Conservation (phyloP, 2,888 invertebrate genomes). For the Lasioglossum zephyrum region DNA sequence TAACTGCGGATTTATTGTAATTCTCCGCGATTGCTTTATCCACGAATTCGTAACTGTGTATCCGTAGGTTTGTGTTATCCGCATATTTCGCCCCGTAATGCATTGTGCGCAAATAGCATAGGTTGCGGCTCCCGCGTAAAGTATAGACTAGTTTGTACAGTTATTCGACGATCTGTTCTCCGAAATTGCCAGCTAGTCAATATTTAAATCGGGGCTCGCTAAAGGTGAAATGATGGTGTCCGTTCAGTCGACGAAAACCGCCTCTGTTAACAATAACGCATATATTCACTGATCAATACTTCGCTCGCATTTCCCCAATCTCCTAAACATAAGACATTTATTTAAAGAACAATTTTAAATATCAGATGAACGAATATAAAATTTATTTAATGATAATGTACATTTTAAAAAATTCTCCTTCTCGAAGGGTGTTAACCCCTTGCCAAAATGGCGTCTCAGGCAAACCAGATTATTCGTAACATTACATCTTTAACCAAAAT, state of each 20-base stretch:
- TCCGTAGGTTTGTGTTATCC: slow-evolving; percentile 65
- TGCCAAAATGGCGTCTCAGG: no score
- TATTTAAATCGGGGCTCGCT: slow-evolving; percentile 34
- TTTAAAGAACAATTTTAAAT: neutral
- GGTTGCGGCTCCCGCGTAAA: slow-evolving; percentile 59
- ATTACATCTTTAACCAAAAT: no score
- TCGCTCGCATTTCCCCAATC: neutral
- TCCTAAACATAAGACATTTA: neutral
- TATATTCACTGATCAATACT: neutral
- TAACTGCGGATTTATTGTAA: slow-evolving; percentile 83
- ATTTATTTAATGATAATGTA: no score
- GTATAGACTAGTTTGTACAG: slow-evolving; percentile 48
- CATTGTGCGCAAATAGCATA: slow-evolving; percentile 72
- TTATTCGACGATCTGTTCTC: slow-evolving; percentile 44
- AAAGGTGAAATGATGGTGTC: slow-evolving; percentile 15
- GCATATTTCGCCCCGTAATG: slow-evolving; percentile 73
- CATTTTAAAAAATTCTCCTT: no score
- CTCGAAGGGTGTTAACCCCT: no score
- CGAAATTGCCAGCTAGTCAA: slow-evolving; percentile 47
- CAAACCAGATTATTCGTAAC: no score
- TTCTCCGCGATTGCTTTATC: slow-evolving; percentile 82
- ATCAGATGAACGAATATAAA: no score
- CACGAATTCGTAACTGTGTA: slow-evolving; percentile 74
- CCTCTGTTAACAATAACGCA: neutral
- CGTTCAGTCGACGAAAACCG: slow-evolving; percentile 4